phyloP scores from a whole-genome alignment of 1,140 invertebrate genomes.

The Aricia agestis region DNA sequence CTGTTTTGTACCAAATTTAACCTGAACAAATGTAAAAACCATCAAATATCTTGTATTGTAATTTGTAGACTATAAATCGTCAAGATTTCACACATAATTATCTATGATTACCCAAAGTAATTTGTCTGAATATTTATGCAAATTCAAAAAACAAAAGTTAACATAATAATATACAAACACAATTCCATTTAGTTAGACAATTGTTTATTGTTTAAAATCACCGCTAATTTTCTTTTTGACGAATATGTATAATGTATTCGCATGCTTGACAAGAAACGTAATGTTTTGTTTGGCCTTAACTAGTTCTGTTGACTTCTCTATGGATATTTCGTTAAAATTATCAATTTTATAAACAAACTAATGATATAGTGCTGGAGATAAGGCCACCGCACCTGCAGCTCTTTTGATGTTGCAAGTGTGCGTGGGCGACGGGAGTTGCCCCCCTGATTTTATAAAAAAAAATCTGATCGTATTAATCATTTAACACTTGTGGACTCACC shows the following conservation, averaged over 20 bases:
- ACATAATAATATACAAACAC: not conserved
- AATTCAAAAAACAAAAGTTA: not conserved
- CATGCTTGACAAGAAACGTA: not conserved
- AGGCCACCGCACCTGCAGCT: too few relatives aligned
- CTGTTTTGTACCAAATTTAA: too few relatives aligned
- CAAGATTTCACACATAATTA: not conserved
- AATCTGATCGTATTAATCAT: too few relatives aligned
- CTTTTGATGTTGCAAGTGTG: too few relatives aligned
- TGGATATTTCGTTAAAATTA: too few relatives aligned
- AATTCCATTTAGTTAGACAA: not conserved
- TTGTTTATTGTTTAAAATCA: not conserved
- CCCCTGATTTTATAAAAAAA: too few relatives aligned
- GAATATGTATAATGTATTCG: not conserved
- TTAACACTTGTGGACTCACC: not conserved
- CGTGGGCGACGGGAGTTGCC: too few relatives aligned
- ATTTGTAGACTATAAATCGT: not conserved
- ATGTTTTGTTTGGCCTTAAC: not conserved
- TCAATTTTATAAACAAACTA: too few relatives aligned
- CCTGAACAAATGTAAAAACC: too few relatives aligned
- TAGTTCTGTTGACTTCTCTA: not conserved
- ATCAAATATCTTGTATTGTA: not conserved
- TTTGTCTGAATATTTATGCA: not conserved
- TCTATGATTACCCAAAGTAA: not conserved
- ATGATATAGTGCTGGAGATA: too few relatives aligned
- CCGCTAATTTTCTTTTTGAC: not conserved